Base-by-base conservation (phyloP, 2,888 invertebrate genomes). In the Villa cingulata region DNA sequence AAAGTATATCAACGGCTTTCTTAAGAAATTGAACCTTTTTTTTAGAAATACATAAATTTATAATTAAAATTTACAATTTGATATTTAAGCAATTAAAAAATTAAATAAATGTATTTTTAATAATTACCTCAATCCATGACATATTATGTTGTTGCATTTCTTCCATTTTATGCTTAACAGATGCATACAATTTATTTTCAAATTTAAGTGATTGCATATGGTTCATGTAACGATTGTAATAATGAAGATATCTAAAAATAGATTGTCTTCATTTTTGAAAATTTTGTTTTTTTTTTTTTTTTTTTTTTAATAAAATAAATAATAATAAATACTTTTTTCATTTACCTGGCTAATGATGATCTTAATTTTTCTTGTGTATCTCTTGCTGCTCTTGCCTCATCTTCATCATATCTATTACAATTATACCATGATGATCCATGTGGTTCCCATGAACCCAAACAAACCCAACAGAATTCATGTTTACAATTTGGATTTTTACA, bases 61-160 rank as follows among this genome's bases (percentile, higher is more conserved):
- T n/a, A 46, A 39, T 29, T 29, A 9, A 29, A 29, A 29, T 12
- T 29, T 9, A 9, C 12, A 29, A 9, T 29, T 6, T 9, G 37
- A 45, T 39, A 18, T 27, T n/a, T 40, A 34, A 27, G 37, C 6
- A 6, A 17, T 16, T 32, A 3, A 20, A 36, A 27, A n/a, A 34
- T 34, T 32, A 40, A 36, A 16, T 7, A 44, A n/a, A 20, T 15
- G 15, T 37, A 40, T 18, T 37, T 19, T 9, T 18, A 45, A 17
- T 15, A 37, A 57, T 39, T 58, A 84, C 86, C 80, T 98, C 97
- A 62, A 97, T 97, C 97, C 97, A 98, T 56, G 94, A 94, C 95
- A 97, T 96, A 67, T 92, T 94, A 69, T 94, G 92, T 65, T 94
- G 92, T 67, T 98, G 97, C 96, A 98, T 96, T 72, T 95, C 95